phyloP scores from a whole-genome alignment of 2,888 invertebrate genomes.

The Apamea epomidion region DNA sequence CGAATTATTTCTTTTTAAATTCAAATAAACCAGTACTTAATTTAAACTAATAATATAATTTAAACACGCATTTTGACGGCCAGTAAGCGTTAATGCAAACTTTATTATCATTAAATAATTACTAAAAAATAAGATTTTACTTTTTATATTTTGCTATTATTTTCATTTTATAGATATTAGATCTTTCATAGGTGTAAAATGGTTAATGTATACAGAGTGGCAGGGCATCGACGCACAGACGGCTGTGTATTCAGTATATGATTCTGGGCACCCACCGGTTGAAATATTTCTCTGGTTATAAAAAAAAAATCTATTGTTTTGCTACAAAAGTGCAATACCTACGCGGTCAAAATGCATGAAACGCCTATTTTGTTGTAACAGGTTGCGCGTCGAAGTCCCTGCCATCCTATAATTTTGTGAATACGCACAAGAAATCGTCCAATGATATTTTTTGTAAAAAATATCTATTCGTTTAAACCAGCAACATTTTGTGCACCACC shows the following conservation, averaged over 20 bases:
- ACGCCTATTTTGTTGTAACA: neutral
- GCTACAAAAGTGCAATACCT: neutral
- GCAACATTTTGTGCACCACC: neutral
- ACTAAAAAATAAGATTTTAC: conserved; percentile 45
- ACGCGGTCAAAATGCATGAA: neutral
- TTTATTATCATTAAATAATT: conserved; percentile 55
- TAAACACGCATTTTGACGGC: conserved; percentile 81
- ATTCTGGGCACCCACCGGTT: neutral
- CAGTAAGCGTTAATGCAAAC: conserved; percentile 78
- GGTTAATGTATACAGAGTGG: neutral
- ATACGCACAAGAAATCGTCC: too few species aligned
- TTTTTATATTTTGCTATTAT: conserved; percentile 54
- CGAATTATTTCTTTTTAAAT: conserved; percentile 56
- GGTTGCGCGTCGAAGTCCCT: neutral
- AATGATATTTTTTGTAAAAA: neutral
- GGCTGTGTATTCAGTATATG: neutral
- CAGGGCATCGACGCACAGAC: neutral
- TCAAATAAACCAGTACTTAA: conserved; percentile 52
- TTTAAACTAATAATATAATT: conserved; percentile 27
- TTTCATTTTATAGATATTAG: conserved; percentile 34
- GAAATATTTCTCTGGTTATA: too few species aligned
- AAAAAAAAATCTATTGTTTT: neutral
- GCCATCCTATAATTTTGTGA: conserved; percentile 5
- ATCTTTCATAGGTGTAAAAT: conserved; percentile 11
- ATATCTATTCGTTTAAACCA: neutral